These are phyloP conservation scores for Epinotia nisella DNA, from an alignment of 2,888 invertebrate genomes.

Conservation along the genomic window DNA sequence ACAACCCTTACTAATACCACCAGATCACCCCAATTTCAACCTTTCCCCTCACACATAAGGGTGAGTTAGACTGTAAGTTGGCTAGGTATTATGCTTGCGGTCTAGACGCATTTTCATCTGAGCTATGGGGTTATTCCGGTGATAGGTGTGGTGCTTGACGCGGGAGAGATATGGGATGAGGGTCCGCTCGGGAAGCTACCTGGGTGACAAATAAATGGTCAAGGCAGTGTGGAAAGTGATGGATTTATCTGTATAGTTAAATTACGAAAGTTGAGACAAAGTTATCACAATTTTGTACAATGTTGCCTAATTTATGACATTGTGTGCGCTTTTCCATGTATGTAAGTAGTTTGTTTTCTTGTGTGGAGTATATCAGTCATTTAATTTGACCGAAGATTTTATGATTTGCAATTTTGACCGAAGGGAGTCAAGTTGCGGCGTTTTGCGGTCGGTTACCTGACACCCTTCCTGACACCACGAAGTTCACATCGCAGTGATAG, in stretches of 20 bases:
- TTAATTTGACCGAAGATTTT: too few species aligned
- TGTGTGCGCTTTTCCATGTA: too few species aligned
- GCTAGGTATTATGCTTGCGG: constrained; percentile 25
- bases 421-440: too few species aligned
- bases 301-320: too few species aligned
- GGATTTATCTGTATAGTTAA: not conserved
- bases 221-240: not conserved
- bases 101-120: constrained; percentile 48
- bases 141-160: constrained; percentile 39
- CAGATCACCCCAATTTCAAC: not conserved
- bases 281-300: not conserved
- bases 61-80: not conserved
- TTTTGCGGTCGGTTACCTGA: too few species aligned
- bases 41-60: not conserved
- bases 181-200: constrained; percentile 41
- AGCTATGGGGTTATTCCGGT: constrained; percentile 44
- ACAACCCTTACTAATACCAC: not conserved
- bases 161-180: constrained; percentile 37
- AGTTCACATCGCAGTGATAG: too few species aligned
- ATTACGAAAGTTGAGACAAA: not conserved
- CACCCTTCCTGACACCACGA: too few species aligned
- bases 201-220: constrained; percentile 21
- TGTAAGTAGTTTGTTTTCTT: too few species aligned
- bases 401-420: too few species aligned
- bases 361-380: too few species aligned